Base-by-base conservation (phyloP, 1,140 invertebrate species). In the Caenorhabditis briggsae region DNA sequence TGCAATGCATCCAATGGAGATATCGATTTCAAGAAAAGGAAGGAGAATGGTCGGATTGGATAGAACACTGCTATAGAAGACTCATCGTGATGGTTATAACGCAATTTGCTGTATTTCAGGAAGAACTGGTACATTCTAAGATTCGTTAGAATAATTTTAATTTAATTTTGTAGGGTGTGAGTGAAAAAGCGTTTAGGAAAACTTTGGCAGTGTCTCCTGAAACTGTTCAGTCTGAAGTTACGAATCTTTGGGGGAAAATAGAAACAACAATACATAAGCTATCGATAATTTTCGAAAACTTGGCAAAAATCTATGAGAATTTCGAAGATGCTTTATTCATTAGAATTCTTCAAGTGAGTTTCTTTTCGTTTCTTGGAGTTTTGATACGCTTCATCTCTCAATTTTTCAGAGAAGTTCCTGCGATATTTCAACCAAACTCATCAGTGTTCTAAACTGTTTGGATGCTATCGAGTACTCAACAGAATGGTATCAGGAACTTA, bases 311-410 rank as follows among this genome's bases (percentile, higher is more conserved):
- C 11, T 2, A 6, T 25, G 11, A 11, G 1, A 41, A 33, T 14
- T 41, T 33, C 11, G 23, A 25, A 64, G 59, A 64, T 33, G 59
- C 9, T 33, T 9, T 33, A 9, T 64, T 64, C 25, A 25, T 33
- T 64, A 20, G 59, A 11, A n/a, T 64, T 64, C 20, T 64, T 25
- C 59, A 64, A 33, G 59, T 64, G 12, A 59, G 56, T 59, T 59
- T n/a, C n/a, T n/a, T 64, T 58, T 20, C 8, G 20, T n/a, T 58
- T 58, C 56, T n/a, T 18, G 16, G 12, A 11, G 5, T 58, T 33
- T 33, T 16, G 9, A 25, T 33, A 64, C 14, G 5, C 8, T 59
- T 5, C 0, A n/a, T 1, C n/a, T 33, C 16, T 64, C 9, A 16
- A 33, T 33, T 64, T 25, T 64, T 64, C 25, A 64, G 59, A 64